Conservation (phyloP, 2,888 invertebrate genomes). For the Stramonita haemastoma region DNA sequence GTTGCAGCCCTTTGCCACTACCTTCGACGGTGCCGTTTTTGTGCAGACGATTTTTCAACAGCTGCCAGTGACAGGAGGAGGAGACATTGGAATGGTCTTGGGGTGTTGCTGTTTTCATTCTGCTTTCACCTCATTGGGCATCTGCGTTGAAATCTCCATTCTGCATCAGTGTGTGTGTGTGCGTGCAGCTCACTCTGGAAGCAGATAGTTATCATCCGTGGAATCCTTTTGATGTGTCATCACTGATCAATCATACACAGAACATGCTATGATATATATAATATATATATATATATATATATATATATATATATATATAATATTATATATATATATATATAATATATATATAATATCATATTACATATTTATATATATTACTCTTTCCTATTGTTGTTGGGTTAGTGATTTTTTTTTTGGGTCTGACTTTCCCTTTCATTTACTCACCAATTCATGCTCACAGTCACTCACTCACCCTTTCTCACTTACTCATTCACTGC, state of each 20-base stretch:
- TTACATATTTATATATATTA: too few species aligned
- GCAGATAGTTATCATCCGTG: too few species aligned
- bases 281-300: background rate
- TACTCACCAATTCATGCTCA: too few species aligned
- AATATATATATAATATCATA: background rate
- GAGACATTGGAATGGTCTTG: background rate
- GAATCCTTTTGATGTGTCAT: too few species aligned
- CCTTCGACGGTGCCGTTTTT: background rate
- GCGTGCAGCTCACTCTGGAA: background rate
- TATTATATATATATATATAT: background rate
- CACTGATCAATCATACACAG: too few species aligned
- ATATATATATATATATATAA: background rate
- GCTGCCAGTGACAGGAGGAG: slow-evolving; percentile 23
- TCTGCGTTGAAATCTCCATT: background rate
- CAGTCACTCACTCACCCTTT: too few species aligned
- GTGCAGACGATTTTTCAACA: background rate
- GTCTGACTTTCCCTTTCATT: too few species aligned
- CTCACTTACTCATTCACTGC: too few species aligned
- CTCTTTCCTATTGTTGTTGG: too few species aligned
- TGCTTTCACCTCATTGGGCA: background rate
- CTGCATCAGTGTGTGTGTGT: background rate
- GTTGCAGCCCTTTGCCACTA: background rate
- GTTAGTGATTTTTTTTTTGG: too few species aligned
- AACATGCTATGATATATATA: background rate
- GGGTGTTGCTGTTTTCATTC: background rate